Base-by-base conservation (phyloP, 2,888 invertebrate genomes). In the Caenorhabditis macrosperma region DNA sequence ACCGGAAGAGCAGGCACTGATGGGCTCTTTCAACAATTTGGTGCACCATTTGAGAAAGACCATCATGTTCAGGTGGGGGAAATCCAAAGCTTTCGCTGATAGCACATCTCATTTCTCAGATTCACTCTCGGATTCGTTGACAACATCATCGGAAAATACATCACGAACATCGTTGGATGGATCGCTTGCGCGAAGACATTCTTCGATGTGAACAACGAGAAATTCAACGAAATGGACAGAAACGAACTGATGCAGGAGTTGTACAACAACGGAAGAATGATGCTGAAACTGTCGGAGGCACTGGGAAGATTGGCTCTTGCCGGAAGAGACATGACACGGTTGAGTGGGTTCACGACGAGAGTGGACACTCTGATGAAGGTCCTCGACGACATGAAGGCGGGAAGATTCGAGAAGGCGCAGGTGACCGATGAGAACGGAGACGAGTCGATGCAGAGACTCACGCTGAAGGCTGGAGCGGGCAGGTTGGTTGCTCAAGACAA, bases 221-320 rank as follows among this genome's bases (percentile, higher is more conserved):
- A 93, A 26, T 94, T 95, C 87, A 94, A 95, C 87, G 94, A 94
- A 86, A 93, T 96, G 88, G 86, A 94, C 33, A 94, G 95, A 87
- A 94, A 94, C 61, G 94, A 94, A 88, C 93, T 96, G 87, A 94
- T 96, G 90, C 94, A 94, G 92, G 94, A 94, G 85, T 98, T 99
- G 91, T 99, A 99, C 92, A 95, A 96, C 20, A 96, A 95, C 92
- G 99, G 98, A 0, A 93, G 98, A 50, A 96, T 97, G 96, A 92
- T 97, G 90, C 94, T 97, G 7, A 96, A 97, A 90, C 93, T 99
- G 92, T 97, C 98, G 1, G 97, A 97, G 91, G 97, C 98, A 2
- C 96, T 98, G 88, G 98, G 98, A 0, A 93, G 98, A 44, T 93
- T 98, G 57, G 96, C 98, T 1, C 92, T 97, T 83, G 97, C 98